Conservation (phyloP, 2,888 invertebrate genomes). For the Agrochola macilenta region DNA sequence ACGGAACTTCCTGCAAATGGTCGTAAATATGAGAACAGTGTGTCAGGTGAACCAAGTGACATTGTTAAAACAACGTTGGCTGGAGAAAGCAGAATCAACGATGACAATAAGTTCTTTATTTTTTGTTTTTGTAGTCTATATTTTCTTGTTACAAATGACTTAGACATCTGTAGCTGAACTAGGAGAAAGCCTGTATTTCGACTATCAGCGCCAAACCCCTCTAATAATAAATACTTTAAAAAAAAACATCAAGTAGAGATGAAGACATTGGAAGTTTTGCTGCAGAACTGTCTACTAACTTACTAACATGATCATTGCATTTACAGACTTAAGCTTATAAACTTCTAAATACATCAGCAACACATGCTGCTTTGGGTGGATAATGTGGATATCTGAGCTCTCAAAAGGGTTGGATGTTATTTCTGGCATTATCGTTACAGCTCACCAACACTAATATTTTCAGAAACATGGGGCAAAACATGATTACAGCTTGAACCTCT, state of each 20-base stretch:
- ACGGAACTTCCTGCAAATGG: neutral
- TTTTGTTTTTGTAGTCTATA: no score
- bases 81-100: neutral
- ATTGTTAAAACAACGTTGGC: neutral
- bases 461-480: neutral
- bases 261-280: neutral
- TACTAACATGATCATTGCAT: neutral
- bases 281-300: no score
- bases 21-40: neutral
- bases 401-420: neutral
- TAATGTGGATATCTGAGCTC: neutral
- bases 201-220: no score
- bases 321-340: neutral
- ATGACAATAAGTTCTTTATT: neutral
- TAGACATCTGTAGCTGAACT: no score
- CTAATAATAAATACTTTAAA: no score
- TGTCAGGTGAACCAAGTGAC: neutral
- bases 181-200: no score
- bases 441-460: neutral
- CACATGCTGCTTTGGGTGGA: neutral
- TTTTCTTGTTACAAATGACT: no score
- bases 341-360: neutral
- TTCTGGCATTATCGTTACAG: neutral
- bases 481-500: no score
- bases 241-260: no score